Base-by-base conservation (phyloP, 2,113 vertebrate species). In the Nerophis ophidion region DNA sequence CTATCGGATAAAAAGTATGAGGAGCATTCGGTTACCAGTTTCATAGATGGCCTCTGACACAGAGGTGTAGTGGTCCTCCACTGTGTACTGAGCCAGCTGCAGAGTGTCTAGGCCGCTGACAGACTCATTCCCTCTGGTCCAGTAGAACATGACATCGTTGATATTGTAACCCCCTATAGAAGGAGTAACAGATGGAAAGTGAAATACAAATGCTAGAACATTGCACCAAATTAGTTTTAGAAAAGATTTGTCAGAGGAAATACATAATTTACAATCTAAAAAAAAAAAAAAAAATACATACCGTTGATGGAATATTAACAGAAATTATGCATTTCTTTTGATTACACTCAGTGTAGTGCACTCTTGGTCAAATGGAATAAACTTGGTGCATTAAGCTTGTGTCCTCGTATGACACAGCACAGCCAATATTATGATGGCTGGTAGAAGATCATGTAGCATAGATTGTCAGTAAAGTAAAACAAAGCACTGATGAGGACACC, bases 111-210 rank as follows among this genome's bases (percentile, higher is more conserved):
- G 77, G 2, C 94, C 93, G 52, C 91, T 90, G 73, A 95, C 94
- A 0, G 94, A 95, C 76, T 93, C 92, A 55, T 95, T 95, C 65
- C 93, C 93, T 82, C 93, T 87, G 26, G 93, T 94, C 93, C 93
- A 95, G 84, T 94, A 92, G 77, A 95, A 95, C 80, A 86, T 91
- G 42, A 95, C 92, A 76, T 95, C 93, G 54, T 95, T 93, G 71
- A 92, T 86, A 72, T 95, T 95, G 79, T 95, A 95, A 68, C 93
- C 92, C 94, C 93, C 94, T 95, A 75, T 0, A 38, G 42, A n/a
- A 61, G 26, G 35, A 57, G 34, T 71, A 36, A 61, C 2, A 60
- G 5, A 13, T 33, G 8, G 26, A 58, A 33, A 54, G 35, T 35
- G 12, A 50, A 16, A 5, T 8, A 34, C 49, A 50, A 50, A 49